Conservation (phyloP, 2,113 vertebrate species). For the Pimephales promelas region DNA sequence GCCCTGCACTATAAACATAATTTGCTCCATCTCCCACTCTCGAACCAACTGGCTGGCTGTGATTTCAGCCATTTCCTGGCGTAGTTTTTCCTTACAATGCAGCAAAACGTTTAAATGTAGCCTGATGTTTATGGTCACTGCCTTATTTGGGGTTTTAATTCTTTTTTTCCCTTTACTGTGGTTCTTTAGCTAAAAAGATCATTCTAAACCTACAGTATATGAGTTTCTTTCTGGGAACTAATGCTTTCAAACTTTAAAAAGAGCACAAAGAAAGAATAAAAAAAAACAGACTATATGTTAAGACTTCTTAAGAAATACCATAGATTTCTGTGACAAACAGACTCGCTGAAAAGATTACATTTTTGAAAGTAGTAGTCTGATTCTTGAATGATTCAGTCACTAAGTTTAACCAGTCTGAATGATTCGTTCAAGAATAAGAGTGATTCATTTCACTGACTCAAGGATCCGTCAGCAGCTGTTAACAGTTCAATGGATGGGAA, state of each 20-base stretch:
- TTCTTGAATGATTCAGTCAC: not conserved
- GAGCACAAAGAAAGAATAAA: not conserved
- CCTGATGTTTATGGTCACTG: conserved; percentile 45
- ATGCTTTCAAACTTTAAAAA: not conserved
- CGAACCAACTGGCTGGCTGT: conserved; percentile 19
- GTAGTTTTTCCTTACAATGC: conserved; percentile 45
- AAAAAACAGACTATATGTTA: not conserved
- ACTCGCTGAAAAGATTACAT: too few species aligned
- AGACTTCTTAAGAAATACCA: not conserved
- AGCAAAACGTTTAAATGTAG: conserved; percentile 17
- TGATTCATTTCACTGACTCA: not conserved
- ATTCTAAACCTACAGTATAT: not conserved
- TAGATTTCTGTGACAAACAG: not conserved
- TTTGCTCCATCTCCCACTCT: not conserved
- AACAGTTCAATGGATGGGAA: not conserved
- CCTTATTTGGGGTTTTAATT: conserved; percentile 43
- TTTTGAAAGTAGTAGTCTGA: not conserved
- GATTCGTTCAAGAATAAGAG: not conserved
- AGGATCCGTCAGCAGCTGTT: not conserved
- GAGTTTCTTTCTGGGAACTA: not conserved
- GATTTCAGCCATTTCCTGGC: conserved; percentile 41
- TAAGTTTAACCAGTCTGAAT: not conserved
- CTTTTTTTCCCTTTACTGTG: conserved; percentile 25
- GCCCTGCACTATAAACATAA: conserved; percentile 35
- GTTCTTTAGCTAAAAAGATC: conserved; percentile 25